phyloP scores from a whole-genome alignment of 2,797 vertebrate species.

The Sebastes diploproa region DNA sequence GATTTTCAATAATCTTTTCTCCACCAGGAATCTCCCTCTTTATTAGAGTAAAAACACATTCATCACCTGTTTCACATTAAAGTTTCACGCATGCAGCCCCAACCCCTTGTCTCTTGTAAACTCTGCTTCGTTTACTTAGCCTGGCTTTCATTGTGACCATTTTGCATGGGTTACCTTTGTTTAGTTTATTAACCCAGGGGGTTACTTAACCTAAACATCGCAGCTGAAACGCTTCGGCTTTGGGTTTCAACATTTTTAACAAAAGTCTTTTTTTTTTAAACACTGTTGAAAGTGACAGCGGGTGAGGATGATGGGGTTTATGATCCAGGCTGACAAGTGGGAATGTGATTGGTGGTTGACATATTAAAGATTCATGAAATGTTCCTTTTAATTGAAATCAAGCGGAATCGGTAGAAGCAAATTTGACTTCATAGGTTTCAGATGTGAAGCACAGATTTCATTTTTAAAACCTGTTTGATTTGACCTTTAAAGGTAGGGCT shows the following conservation, averaged over 20 bases:
- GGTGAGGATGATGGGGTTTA: conserved; percentile 85
- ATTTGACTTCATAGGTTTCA: neutral
- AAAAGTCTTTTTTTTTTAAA: conserved; percentile 84
- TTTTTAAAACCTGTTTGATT: neutral
- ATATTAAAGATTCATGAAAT: neutral
- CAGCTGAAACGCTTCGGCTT: conserved; percentile 89
- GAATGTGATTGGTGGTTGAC: conserved; percentile 41
- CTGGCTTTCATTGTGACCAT: conserved; percentile 98
- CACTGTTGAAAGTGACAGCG: conserved; percentile 84
- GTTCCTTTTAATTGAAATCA: conserved; percentile 1
- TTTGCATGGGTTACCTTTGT: conserved; percentile 98
- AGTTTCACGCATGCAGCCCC: conserved; percentile 82
- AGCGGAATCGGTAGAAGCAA: neutral
- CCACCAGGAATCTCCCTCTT: conserved; percentile 57
- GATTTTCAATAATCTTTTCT: conserved; percentile 43
- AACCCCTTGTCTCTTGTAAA: conserved; percentile 90
- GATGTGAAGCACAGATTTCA: neutral
- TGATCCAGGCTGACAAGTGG: conserved; percentile 79
- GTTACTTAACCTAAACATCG: conserved; percentile 97
- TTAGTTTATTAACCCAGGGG: conserved; percentile 99
- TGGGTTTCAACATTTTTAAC: conserved; percentile 89
- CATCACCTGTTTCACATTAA: conserved; percentile 95
- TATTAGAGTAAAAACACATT: conserved; percentile 64
- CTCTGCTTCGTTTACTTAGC: conserved; percentile 95
- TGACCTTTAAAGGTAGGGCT: neutral